Evolutionary conservation across 2,797 vertebrate species (phyloP).

Genomic region (Prunella strophiata): DNA sequence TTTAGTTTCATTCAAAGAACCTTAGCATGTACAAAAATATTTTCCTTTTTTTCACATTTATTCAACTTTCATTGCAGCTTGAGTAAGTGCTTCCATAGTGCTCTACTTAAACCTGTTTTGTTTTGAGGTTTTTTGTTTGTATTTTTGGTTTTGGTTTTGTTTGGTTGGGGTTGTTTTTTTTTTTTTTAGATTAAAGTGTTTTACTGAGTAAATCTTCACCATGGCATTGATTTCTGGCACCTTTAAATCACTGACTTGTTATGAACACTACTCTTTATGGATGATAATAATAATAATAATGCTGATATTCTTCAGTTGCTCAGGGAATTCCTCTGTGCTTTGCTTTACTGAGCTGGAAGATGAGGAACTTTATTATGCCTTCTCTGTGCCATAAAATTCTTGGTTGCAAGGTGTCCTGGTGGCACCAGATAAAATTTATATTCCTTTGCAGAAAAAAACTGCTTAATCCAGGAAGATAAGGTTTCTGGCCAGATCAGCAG

Average conservation of each 20-base stretch:
- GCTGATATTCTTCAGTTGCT: background rate
- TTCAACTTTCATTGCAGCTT: background rate
- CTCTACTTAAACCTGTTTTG: background rate
- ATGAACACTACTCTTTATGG: background rate
- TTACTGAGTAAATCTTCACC: background rate
- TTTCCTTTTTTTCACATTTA: background rate
- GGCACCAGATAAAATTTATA: background rate
- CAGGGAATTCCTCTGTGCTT: background rate
- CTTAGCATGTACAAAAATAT: background rate
- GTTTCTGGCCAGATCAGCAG: background rate
- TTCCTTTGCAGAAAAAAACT: background rate
- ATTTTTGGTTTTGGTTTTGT: background rate
- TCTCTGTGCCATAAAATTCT: background rate
- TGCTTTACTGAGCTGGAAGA: conserved; percentile 59
- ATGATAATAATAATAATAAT: background rate
- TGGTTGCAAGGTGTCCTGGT: background rate
- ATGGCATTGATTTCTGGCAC: background rate
- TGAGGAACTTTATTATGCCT: conserved; percentile 10
- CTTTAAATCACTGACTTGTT: conserved; percentile 48
- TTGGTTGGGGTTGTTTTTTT: too few species aligned
- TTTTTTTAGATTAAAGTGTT: background rate
- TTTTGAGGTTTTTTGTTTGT: background rate
- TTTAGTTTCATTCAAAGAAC: background rate
- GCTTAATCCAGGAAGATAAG: background rate
- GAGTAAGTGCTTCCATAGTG: background rate